These are phyloP conservation scores for Nowickia ferox DNA, from an alignment of 2,888 invertebrate species.

Conservation along the genomic window DNA sequence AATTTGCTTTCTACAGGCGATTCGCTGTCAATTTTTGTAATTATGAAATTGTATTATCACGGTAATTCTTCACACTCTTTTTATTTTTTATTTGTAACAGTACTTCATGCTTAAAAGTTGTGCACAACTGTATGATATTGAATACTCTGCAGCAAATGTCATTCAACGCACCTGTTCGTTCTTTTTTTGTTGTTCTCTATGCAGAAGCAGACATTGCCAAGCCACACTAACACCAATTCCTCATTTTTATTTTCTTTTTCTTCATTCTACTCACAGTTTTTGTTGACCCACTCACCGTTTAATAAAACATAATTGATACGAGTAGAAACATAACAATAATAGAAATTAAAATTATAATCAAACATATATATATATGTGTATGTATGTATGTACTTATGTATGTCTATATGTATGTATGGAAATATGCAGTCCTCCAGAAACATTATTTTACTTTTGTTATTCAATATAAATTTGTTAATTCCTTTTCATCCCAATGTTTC, in stretches of 20 bases:
- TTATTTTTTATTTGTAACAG: too few relatives aligned
- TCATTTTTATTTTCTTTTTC: constrained; percentile 8
- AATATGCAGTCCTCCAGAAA: too few relatives aligned
- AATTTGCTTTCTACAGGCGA: too few relatives aligned
- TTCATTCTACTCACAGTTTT: constrained; percentile 1
- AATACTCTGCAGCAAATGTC: constrained; percentile 9
- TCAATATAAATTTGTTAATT: too few relatives aligned
- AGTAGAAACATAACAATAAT: neutral
- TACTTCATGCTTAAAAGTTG: neutral
- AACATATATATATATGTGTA: neutral
- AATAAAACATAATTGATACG: constrained; percentile 24
- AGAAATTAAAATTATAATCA: neutral
- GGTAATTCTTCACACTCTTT: too few relatives aligned
- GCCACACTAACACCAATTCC: constrained; percentile 28
- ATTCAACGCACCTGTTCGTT: constrained; percentile 38
- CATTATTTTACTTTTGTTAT: too few relatives aligned
- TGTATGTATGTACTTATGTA: too few relatives aligned
- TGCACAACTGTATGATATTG: constrained; percentile 19
- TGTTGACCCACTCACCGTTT: constrained; percentile 43
- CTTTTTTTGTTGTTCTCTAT: constrained; percentile 5
- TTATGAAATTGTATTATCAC: too few relatives aligned
- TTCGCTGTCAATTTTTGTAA: too few relatives aligned
- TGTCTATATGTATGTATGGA: too few relatives aligned
- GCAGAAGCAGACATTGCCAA: constrained; percentile 14
- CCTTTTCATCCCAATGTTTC: too few relatives aligned